Base-by-base conservation (phyloP, 2,797 vertebrate genomes). In the Pampus argenteus region DNA sequence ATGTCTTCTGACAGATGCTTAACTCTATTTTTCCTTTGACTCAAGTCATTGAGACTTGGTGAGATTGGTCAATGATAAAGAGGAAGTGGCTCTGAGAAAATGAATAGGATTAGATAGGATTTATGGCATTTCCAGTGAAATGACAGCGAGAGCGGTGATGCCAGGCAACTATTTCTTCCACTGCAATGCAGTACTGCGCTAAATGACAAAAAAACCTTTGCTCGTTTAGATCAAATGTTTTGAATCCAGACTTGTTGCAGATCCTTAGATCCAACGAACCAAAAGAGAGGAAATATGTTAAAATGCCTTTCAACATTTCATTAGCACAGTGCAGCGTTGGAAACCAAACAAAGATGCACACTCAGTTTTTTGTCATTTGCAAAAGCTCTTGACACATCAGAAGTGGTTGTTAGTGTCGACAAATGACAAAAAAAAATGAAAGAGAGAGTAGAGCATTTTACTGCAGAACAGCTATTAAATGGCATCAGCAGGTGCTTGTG, bases 21-120 rank as follows among this genome's bases (percentile, higher is more conserved):
- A 57, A 82, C 20, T 69, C 51, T 4, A 31, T 59, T 79, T 70
- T 66, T 72, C 15, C 28, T 73, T 55, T 28, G 11, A 60, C 47
- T 60, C 9, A 22, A 69, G 58, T 64, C 65, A 23, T 55, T 55
- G 47, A 67, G 49, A 79, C 18, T 8, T 56, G 51, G 36, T 9
- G 54, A 74, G 62, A 78, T 66, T 15, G 40, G 54, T 18, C 50
- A 49, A 54, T 58, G 63, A 81, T 81, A 76, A 74, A 76, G 62
- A 42, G 44, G 54, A 67, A 74, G 67, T 20, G 51, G 70, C 14
- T 29, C 40, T 40, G 3, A 57, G 56, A 64, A 83, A 78, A 81
- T 75, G 48, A 85, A 78, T 31, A 28, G n/a, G 66, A 75, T 86
- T 67, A 77, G 62, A 66, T 25, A 25, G 34, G 56, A 79, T 82